phyloP scores from a whole-genome alignment of 1,140 invertebrate genomes.

The Drosophila trapezifrons region DNA sequence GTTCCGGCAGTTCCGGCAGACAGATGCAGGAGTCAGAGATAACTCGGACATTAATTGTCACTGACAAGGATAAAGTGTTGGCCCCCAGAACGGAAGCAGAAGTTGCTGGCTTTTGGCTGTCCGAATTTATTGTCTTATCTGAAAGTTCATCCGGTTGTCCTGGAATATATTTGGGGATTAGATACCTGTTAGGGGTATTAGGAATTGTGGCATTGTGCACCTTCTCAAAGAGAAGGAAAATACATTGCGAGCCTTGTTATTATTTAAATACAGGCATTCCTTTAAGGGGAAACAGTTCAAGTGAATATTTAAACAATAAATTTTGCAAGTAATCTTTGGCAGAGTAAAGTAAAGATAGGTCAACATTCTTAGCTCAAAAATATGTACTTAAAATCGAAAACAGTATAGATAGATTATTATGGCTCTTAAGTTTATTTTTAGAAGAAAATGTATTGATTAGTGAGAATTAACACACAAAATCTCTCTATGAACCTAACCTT shows the following conservation, averaged over 20 bases:
- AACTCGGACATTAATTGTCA: conserved; percentile 30
- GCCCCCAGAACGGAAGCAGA: not conserved
- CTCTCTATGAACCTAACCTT: not conserved
- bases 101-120: not conserved
- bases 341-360: no score
- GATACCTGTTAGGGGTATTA: conserved; percentile 3
- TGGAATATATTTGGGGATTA: not conserved
- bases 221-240: not conserved
- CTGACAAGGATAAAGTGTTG: conserved; percentile 43
- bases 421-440: not conserved
- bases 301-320: no score
- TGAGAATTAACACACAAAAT: no score
- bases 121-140: conserved; percentile 34
- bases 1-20: not conserved
- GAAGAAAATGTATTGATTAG: no score
- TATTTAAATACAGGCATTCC: no score
- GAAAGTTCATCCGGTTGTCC: conserved; percentile 16
- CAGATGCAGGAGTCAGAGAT: conserved; percentile 12
- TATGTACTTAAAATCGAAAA: not conserved
- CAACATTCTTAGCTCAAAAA: not conserved
- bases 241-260: not conserved
- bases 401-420: not conserved
- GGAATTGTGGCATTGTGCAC: not conserved
- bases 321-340: not conserved
- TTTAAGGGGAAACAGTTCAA: no score